Evolutionary conservation across 2,888 invertebrate genomes (phyloP), one percentile per base, ranked within the genome.

Genomic region (Palloptera scutellata): DNA sequence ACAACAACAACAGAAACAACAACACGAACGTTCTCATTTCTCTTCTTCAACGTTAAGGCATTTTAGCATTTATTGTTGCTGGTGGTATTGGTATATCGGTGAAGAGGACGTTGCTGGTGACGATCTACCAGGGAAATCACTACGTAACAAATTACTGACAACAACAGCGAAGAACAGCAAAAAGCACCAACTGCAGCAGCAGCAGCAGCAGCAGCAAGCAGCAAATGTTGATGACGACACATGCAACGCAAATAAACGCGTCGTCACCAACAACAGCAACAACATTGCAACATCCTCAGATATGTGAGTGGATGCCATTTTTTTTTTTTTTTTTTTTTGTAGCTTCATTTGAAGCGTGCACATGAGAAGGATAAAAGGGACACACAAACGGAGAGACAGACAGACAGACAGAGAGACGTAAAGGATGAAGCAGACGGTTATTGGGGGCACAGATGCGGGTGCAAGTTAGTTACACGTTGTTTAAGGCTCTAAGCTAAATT

Each of bases 151-250:
- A 48, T 57, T 58, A 60, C 51, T 15, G 64, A 59, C 66, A 54
- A 59, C 41, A 52, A 61, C 43, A 54, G 43, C 54, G 11, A 30
- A 53, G 12, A 61, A 9, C 58, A 41, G 17, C 41, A 58, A 62
- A 42, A 52, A 58, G 17, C 43, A 40, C n/a, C 54, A 17, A 43
- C 45, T 61, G 61, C 48, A 45, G 45, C 13, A 13, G 45, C 45
- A 13, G 13, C 11, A 45, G 11, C 45, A 13, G 13, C 10, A 12
- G 45, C 45, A 13, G 1, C 1, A 55, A n/a, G 40, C 30, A 57
- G 13, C 13, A 54, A 58, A 41, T 51, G 68, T 57, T 79, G 77
- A 71, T 72, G 76, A 75, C 75, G 78, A 78, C 78, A 78, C 74
- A 78, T 77, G 78, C 75, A 74, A 59, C 70, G 72, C 74, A 70